Conservation (phyloP, 92 coral and sea anemone genomes). For the Galaxea fascicularis region DNA sequence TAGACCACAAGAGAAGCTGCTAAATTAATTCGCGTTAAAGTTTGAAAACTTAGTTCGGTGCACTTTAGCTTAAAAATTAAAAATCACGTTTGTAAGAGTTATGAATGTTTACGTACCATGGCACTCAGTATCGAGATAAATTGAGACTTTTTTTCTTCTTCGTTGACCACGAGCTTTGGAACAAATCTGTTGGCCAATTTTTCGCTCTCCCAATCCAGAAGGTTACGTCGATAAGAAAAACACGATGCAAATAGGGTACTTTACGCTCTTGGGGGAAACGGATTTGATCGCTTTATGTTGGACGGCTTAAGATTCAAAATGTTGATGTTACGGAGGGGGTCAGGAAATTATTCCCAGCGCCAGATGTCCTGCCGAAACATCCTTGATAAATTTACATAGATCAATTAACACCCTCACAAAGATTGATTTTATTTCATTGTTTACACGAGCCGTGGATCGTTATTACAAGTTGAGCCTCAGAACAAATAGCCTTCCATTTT, state of each 20-base stretch:
- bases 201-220: background rate
- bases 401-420: constrained; percentile 55
- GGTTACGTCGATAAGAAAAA: background rate
- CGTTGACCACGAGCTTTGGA: background rate
- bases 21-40: background rate
- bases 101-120: constrained; percentile 36
- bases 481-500: constrained; percentile 18
- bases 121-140: background rate
- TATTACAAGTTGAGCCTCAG: constrained; percentile 12
- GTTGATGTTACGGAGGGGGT: constrained; percentile 20
- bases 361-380: constrained; percentile 27
- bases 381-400: constrained; percentile 51
- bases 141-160: background rate
- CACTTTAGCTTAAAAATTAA: background rate
- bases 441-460: constrained; percentile 15
- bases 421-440: constrained; percentile 55
- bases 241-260: background rate
- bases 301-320: background rate
- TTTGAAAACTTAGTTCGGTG: background rate
- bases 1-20: background rate
- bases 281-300: background rate
- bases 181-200: background rate
- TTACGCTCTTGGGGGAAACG: background rate
- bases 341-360: constrained; percentile 26
- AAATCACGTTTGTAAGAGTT: background rate